phyloP scores from a whole-genome alignment of 2,797 vertebrate genomes.

The Sebastes minor region DNA sequence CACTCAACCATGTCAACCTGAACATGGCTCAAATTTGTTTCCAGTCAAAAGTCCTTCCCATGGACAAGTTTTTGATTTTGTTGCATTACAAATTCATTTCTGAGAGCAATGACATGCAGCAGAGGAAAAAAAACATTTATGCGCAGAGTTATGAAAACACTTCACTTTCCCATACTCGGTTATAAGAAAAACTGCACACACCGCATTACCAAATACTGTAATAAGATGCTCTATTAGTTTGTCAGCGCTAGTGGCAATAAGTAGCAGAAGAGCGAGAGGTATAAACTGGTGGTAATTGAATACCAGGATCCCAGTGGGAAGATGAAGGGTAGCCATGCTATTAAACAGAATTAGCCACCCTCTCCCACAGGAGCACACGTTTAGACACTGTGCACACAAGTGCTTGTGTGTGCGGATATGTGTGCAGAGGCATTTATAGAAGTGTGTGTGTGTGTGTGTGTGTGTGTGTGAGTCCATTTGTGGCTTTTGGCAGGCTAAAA shows the following conservation, averaged over 20 bases:
- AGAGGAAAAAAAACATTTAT: not conserved
- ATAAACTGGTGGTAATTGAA: slow-evolving; percentile 78
- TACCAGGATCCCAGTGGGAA: slow-evolving; percentile 68
- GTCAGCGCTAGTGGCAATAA: slow-evolving; percentile 61
- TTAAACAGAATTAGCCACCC: slow-evolving; percentile 76
- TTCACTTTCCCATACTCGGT: slow-evolving; percentile 5
- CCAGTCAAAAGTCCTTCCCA: slow-evolving; percentile 32
- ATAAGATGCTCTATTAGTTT: slow-evolving; percentile 70
- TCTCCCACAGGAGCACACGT: slow-evolving; percentile 67
- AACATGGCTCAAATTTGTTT: slow-evolving; percentile 56
- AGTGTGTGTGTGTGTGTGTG: not conserved
- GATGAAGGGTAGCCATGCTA: slow-evolving; percentile 76
- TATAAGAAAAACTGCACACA: slow-evolving; percentile 27
- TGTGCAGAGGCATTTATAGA: slow-evolving; percentile 7
- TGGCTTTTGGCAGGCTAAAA: not conserved
- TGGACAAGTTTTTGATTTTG: not conserved
- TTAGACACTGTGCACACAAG: slow-evolving; percentile 46
- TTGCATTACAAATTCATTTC: not conserved
- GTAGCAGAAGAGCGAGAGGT: slow-evolving; percentile 59
- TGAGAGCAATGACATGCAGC: not conserved
- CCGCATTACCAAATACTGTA: slow-evolving; percentile 45
- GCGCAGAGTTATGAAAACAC: not conserved
- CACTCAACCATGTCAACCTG: slow-evolving; percentile 48
- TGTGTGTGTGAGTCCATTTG: slow-evolving; percentile 17
- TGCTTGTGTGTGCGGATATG: not conserved